Evolutionary conservation across 2,888 invertebrate species (phyloP).

Genomic region (Subacronicta megacephala): DNA sequence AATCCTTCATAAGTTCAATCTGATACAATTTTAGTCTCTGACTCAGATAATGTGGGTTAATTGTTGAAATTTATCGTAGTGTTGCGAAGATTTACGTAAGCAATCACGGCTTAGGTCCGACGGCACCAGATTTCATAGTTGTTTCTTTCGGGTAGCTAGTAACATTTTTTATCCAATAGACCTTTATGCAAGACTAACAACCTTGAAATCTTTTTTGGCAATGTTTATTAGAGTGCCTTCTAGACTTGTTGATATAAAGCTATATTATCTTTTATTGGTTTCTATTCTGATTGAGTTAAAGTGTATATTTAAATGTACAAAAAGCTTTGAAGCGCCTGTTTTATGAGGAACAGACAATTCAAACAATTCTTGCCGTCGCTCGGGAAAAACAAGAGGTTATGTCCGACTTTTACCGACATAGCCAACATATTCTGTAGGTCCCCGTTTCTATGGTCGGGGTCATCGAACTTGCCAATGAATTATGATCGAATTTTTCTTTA

Average conservation of each 20-base stretch:
- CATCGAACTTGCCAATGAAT: no score
- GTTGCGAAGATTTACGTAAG: conserved; percentile 11
- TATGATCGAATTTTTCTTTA: no score
- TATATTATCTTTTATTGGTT: conserved; percentile 1
- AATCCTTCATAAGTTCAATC: no score
- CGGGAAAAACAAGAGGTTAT: no score
- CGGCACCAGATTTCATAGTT: conserved; percentile 1
- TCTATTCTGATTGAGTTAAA: neutral
- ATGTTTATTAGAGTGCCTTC: conserved; percentile 15
- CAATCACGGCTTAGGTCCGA: conserved; percentile 2
- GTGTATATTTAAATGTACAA: no score
- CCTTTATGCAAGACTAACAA: conserved; percentile 20
- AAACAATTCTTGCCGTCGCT: neutral
- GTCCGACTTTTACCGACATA: no score
- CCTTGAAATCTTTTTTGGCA: conserved; percentile 34
- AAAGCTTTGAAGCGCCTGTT: neutral
- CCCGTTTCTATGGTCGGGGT: no score
- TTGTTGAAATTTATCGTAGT: conserved; percentile 4
- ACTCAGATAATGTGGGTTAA: conserved; percentile 7
- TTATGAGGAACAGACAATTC: neutral
- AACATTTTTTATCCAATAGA: conserved; percentile 21
- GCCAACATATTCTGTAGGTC: no score
- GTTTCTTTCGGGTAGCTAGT: conserved; percentile 5
- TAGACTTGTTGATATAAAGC: conserved; percentile 11
- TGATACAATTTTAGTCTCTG: neutral